A percentile compares a stretch with the other conserved stretches of the same genome.
These are phyloP conservation scores for Hypomecis atomaria DNA, from an alignment of 2,888 invertebrate species.

Conservation along the genomic window DNA sequence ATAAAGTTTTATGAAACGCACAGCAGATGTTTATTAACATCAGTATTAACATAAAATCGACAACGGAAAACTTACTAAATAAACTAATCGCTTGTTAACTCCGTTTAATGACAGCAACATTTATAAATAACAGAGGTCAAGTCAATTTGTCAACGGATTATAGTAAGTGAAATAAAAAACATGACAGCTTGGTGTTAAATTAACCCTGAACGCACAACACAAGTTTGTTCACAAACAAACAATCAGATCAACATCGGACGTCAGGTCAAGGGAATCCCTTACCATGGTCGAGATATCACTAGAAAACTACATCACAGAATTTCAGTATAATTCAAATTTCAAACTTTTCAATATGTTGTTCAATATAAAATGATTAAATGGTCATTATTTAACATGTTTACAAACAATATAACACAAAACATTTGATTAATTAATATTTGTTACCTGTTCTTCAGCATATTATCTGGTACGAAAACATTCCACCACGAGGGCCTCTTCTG, in stretches of 20 bases:
- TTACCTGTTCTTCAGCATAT: slow-evolving; percentile 88
- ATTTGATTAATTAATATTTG: slow-evolving; percentile 13
- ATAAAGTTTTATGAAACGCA: neutral
- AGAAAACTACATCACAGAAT: slow-evolving; percentile 46
- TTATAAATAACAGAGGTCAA: slow-evolving; percentile 37
- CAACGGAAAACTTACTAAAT: slow-evolving; percentile 20
- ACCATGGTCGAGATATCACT: slow-evolving; percentile 53
- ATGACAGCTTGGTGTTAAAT: slow-evolving; percentile 28
- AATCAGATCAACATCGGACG: slow-evolving; percentile 59
- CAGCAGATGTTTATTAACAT: neutral
- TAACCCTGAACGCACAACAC: slow-evolving; percentile 58
- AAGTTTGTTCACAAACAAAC: slow-evolving; percentile 59
- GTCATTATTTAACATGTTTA: slow-evolving; percentile 7
- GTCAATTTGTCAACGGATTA: slow-evolving; percentile 37
- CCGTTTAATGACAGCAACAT: slow-evolving; percentile 28
- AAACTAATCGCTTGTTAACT: slow-evolving; percentile 32
- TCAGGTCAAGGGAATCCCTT: slow-evolving; percentile 75
- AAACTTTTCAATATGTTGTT: neutral
- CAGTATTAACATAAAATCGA: slow-evolving; percentile 13
- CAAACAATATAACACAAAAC: slow-evolving; percentile 17
- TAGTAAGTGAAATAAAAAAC: slow-evolving; percentile 19
- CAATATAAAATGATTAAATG: slow-evolving; percentile 14
- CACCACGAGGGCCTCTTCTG: slow-evolving; percentile 94
- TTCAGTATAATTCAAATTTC: slow-evolving; percentile 64
- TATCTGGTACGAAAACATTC: slow-evolving; percentile 94